phyloP scores from a whole-genome alignment of 1,140 invertebrate genomes.

The Magallana gigas region DNA sequence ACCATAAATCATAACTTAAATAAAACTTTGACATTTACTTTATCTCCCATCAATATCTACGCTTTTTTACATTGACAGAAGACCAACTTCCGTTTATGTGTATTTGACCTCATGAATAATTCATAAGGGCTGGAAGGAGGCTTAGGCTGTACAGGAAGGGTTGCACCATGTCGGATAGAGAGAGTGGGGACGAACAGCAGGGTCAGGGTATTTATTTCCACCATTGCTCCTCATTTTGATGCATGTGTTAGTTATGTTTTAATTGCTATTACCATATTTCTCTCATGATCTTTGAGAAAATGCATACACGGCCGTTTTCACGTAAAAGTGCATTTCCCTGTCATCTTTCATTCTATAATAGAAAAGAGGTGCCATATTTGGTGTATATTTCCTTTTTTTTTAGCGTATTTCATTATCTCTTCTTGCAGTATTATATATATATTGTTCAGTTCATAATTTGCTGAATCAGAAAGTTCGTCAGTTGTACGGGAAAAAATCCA shows the following conservation, averaged over 20 bases:
- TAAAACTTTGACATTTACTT: too few species aligned
- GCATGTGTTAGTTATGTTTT: not conserved
- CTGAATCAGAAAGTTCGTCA: constrained; percentile 17
- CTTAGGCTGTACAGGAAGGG: constrained; percentile 69
- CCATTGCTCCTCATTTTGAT: not conserved
- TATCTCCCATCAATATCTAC: too few species aligned
- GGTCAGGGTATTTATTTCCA: constrained; percentile 63
- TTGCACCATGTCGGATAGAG: constrained; percentile 77
- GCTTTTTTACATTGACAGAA: constrained; percentile 1
- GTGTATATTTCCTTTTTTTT: not conserved
- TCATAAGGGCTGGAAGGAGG: constrained; percentile 74
- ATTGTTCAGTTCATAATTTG: not conserved
- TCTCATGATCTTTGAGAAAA: constrained; percentile 20
- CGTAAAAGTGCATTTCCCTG: constrained; percentile 17
- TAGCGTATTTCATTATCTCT: not conserved
- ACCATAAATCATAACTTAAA: too few species aligned
- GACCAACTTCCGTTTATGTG: constrained; percentile 39
- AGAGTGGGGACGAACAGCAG: constrained; percentile 76
- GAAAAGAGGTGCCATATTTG: not conserved
- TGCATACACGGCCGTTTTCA: not conserved
- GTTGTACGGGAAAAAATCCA: constrained; percentile 30
- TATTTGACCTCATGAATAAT: constrained; percentile 74
- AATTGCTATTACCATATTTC: constrained; percentile 19
- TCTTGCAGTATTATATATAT: not conserved
- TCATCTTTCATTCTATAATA: not conserved